Evolutionary conservation across 2,113 vertebrate genomes (phyloP).

Genomic region (Cryptotis parvus): DNA sequence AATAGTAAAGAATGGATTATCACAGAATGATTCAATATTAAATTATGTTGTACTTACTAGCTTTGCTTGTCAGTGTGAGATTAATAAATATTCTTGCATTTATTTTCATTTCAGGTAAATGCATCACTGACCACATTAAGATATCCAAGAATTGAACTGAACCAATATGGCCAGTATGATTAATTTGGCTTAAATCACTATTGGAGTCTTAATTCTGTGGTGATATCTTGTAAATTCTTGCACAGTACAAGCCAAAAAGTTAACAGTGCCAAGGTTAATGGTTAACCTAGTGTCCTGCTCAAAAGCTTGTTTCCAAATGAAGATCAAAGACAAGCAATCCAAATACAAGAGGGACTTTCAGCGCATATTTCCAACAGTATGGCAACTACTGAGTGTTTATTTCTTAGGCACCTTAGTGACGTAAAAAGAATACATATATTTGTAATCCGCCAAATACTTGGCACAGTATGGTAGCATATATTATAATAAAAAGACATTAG

Average conservation of each 20-base stretch:
- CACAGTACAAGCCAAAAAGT: neutral
- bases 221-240: conserved; percentile 63
- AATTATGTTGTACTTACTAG: conserved; percentile 51
- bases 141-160: conserved; percentile 23
- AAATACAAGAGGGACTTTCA: neutral
- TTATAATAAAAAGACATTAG: no score
- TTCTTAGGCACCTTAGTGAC: no score
- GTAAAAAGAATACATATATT: no score
- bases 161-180: conserved; percentile 66
- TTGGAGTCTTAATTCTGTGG: conserved; percentile 57
- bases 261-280: conserved; percentile 56
- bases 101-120: conserved; percentile 60
- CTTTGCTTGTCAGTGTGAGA: conserved; percentile 53
- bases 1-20: conserved; percentile 85
- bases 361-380: neutral
- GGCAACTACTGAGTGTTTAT: neutral
- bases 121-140: conserved; percentile 65
- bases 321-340: conserved; percentile 29
- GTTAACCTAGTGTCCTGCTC: conserved; percentile 51
- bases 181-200: conserved; percentile 72
- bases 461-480: no score
- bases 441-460: no score
- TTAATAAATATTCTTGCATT: conserved; percentile 60
- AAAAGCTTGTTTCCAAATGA: conserved; percentile 15
- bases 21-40: conserved; percentile 84